Evolutionary conservation across 1,140 invertebrate species (phyloP).

Genomic region (Pseudomyrmex gracilis): DNA sequence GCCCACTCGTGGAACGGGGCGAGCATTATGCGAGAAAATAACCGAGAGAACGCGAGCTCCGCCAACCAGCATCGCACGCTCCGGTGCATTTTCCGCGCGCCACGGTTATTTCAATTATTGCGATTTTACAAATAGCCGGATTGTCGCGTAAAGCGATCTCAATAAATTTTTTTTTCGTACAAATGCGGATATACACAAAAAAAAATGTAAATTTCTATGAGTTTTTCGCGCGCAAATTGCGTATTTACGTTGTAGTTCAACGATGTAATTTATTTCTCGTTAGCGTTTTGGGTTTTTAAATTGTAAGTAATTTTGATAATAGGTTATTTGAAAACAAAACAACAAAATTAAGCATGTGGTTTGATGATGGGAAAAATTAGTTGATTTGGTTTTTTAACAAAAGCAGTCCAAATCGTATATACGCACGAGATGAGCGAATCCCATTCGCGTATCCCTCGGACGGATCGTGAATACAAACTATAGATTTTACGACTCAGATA

Average conservation of each 20-base stretch:
- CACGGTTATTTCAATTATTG: background rate
- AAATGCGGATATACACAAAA: too few relatives aligned
- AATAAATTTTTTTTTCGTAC: background rate
- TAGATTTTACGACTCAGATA: slow-evolving; percentile 4
- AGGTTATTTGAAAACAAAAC: too few relatives aligned
- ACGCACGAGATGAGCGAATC: background rate
- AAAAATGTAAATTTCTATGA: too few relatives aligned
- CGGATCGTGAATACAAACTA: slow-evolving; percentile 40
- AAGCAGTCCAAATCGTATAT: background rate
- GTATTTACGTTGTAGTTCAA: too few relatives aligned
- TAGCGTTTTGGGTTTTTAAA: too few relatives aligned
- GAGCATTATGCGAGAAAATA: slow-evolving; percentile 27
- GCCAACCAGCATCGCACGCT: background rate
- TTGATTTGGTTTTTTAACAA: too few relatives aligned
- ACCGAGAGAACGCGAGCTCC: background rate
- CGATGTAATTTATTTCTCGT: background rate
- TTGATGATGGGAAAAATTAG: too few relatives aligned
- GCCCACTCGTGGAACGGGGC: slow-evolving; percentile 9
- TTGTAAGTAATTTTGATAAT: too few relatives aligned
- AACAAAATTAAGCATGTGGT: too few relatives aligned
- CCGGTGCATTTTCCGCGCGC: slow-evolving; percentile 21
- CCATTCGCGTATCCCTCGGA: background rate
- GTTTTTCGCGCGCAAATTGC: too few relatives aligned
- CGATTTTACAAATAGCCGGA: slow-evolving; percentile 3
- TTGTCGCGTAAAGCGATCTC: background rate